Evolutionary conservation across 2,888 invertebrate genomes (phyloP).

Genomic region (Anthrax anthrax): DNA sequence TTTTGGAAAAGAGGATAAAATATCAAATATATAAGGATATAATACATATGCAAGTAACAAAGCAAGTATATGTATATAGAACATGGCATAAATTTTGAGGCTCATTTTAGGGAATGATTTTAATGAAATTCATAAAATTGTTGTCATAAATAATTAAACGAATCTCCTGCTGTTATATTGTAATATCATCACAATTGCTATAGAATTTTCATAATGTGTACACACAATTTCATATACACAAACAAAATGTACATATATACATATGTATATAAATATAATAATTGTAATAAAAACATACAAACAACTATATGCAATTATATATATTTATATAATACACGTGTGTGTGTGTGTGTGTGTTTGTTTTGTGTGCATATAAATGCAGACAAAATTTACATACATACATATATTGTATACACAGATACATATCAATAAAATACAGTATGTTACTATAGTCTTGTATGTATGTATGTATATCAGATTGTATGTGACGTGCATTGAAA

Average conservation of each 20-base stretch:
- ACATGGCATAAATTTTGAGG: conserved; percentile 4
- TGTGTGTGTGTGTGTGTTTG: too few species aligned
- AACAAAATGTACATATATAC: background rate
- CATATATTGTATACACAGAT: too few species aligned
- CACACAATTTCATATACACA: background rate
- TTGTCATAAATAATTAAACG: conserved; percentile 28
- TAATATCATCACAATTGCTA: background rate
- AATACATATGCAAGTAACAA: too few species aligned
- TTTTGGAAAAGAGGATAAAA: too few species aligned
- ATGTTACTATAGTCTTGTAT: background rate
- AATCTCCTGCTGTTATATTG: conserved; percentile 12
- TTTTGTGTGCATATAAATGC: too few species aligned
- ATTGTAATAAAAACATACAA: background rate
- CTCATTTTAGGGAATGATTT: conserved; percentile 16
- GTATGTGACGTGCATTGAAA: conserved; percentile 6
- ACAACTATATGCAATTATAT: background rate
- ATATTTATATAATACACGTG: background rate
- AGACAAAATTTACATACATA: too few species aligned
- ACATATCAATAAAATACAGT: background rate
- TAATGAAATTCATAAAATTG: conserved; percentile 28
- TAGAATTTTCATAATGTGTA: background rate
- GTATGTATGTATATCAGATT: background rate
- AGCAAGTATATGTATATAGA: background rate
- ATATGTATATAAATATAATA: background rate
- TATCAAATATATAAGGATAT: too few species aligned